phyloP scores from a whole-genome alignment of 1,140 invertebrate genomes.

The Sminthurinus signatus region DNA sequence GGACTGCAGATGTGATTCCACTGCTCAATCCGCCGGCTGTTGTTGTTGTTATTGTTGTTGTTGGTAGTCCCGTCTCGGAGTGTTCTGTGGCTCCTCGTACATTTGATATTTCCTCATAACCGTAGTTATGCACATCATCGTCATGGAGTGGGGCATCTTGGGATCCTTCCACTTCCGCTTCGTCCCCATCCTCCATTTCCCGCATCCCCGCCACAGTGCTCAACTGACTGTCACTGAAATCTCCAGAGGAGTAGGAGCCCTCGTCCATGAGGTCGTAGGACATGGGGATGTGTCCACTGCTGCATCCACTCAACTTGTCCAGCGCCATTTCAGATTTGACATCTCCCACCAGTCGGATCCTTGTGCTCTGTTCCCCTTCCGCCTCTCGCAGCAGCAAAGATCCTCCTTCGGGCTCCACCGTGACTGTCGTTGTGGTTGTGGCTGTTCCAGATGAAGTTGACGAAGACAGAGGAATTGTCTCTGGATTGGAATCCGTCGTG shows the following conservation, averaged over 20 bases:
- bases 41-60: too few relatives aligned
- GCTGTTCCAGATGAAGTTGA: constrained; percentile 1
- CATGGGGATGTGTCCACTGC: neutral
- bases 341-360: neutral
- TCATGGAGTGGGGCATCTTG: constrained; percentile 3
- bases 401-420: neutral
- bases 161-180: neutral
- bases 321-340: neutral
- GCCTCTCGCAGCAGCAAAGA: neutral
- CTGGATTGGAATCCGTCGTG: neutral
- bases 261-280: constrained; percentile 20
- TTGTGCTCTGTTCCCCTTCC: neutral
- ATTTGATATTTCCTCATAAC: too few relatives aligned
- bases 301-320: neutral
- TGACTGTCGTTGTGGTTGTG: neutral
- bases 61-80: too few relatives aligned
- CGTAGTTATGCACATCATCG: constrained; percentile 15
- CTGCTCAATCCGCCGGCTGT: too few relatives aligned
- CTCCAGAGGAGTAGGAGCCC: constrained; percentile 29
- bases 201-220: constrained; percentile 30
- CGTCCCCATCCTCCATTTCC: constrained; percentile 6
- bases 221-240: constrained; percentile 40
- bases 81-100: too few relatives aligned
- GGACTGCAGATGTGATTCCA: too few relatives aligned
- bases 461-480: neutral